Base-by-base conservation (phyloP, 2,888 invertebrate species). In the Argyresthia albistria region DNA sequence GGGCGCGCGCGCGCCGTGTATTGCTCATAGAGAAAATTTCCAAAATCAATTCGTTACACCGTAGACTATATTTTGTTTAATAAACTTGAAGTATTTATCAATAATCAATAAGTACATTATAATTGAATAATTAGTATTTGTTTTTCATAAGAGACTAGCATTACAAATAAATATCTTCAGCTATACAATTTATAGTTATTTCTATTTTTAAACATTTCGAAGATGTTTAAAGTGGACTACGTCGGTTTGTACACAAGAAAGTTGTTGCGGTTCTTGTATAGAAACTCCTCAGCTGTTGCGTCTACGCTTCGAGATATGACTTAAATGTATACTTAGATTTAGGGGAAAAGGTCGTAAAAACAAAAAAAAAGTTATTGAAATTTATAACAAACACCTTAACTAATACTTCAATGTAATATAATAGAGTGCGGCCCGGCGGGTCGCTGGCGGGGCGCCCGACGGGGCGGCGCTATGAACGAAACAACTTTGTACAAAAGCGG, bases 101-200 rank as follows among this genome's bases (percentile, higher is more conserved):
- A 84, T 84, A 84, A 86, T 86, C 86, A 84, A 83, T 84, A 84
- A 86, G 86, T 87, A 87, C 86, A 80, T 86, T 87, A 86, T 77
- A 86, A 87, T 86, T 86, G 84, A 86, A 86, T 87, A 83, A 82
- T 87, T 87, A 87, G 84, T 87, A 83, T 84, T 83, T 80, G 81
- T 43, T 15, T 82, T 86, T 86, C 83, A 84, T 84, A 86, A 86
- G 84, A 87, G 82, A 86, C 87, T 87, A 87, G 87, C 86, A 84
- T 84, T 86, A 87, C 83, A 86, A 87, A 87, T 84, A 81, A 87
- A 87, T 84, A 86, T 78, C 80, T 81, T 84, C 86, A 84, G 86
- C 86, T 87, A 87, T 86, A 86, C 84, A 83, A 82, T 81, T 84
- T 82, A 45, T 46, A 46, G 81, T 83, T 80, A 80, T 78, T 80